phyloP scores from a whole-genome alignment of 1,140 invertebrate genomes.

The Lasioglossum baleicum region DNA sequence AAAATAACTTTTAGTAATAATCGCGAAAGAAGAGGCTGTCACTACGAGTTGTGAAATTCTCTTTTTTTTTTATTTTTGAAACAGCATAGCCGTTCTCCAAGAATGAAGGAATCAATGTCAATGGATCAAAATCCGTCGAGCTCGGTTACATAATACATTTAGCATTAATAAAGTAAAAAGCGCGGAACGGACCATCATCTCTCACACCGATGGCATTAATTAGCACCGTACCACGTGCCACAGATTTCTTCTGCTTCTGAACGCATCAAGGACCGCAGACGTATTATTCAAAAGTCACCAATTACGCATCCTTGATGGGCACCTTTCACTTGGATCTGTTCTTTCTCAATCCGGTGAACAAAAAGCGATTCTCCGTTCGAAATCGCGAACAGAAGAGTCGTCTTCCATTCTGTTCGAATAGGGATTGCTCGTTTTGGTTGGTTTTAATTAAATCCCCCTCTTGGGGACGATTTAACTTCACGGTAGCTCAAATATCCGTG shows the following conservation, averaged over 20 bases:
- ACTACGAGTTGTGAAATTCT: too few species aligned
- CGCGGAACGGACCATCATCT: too few species aligned
- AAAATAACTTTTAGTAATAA: not conserved
- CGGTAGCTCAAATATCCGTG: not conserved
- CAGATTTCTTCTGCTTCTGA: not conserved
- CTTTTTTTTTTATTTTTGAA: too few species aligned
- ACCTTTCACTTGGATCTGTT: conserved; percentile 14
- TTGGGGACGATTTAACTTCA: not conserved
- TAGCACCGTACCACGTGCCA: not conserved
- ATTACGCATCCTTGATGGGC: not conserved
- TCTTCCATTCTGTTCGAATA: not conserved
- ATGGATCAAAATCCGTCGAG: too few species aligned
- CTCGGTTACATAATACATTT: not conserved
- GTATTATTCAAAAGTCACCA: not conserved
- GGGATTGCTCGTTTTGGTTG: not conserved
- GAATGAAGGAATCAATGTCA: too few species aligned
- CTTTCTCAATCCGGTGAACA: not conserved
- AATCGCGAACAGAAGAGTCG: not conserved
- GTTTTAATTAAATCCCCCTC: not conserved
- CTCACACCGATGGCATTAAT: not conserved
- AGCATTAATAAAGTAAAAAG: too few species aligned
- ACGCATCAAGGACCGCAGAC: not conserved
- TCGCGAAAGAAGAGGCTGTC: too few species aligned
- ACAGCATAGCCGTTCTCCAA: too few species aligned
- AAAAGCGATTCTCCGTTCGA: not conserved